Percentiles rank a stretch among this genome's conserved stretches.
Conservation (phyloP, 2,888 invertebrate species). For the Caradrina clavipalpis region DNA sequence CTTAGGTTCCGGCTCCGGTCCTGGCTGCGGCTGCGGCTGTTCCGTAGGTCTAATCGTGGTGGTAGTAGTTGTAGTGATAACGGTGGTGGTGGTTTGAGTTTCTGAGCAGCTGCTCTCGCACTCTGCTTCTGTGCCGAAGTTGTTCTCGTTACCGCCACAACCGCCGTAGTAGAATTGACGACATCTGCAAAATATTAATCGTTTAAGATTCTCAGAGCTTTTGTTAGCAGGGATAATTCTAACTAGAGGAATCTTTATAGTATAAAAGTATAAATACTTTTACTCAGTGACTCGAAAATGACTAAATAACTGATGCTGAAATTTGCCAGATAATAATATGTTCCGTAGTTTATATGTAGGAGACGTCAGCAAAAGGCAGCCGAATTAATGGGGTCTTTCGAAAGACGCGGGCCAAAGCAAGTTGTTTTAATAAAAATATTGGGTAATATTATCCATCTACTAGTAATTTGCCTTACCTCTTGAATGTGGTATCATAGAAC, state of each 20-base stretch:
- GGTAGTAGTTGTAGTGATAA: conserved; percentile 70
- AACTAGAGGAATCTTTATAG: no score
- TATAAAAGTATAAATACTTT: no score
- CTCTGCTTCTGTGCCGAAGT: conserved; percentile 93
- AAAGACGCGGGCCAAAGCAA: no score
- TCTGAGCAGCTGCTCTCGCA: conserved; percentile 93
- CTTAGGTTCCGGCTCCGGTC: conserved; percentile 1
- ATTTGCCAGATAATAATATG: no score
- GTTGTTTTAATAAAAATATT: no score
- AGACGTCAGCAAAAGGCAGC: no score
- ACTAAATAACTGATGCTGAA: no score
- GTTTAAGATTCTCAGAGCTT: no score
- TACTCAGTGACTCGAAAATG: no score
- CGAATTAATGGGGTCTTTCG: no score
- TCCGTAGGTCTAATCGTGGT: conserved; percentile 73
- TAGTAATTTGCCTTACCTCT: conserved; percentile 77
- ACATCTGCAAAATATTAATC: conserved; percentile 91
- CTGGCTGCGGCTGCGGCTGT: conserved; percentile 6
- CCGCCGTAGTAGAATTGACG: conserved; percentile 97
- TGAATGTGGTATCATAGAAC: conserved; percentile 95
- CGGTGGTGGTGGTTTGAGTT: conserved; percentile 70
- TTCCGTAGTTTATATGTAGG: no score
- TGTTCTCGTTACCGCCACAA: conserved; percentile 97
- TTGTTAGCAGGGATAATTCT: no score
- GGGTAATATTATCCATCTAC: not conserved